These are phyloP conservation scores for Sebastes diaconus DNA, from an alignment of 2,797 vertebrate genomes.

Conservation along the genomic window DNA sequence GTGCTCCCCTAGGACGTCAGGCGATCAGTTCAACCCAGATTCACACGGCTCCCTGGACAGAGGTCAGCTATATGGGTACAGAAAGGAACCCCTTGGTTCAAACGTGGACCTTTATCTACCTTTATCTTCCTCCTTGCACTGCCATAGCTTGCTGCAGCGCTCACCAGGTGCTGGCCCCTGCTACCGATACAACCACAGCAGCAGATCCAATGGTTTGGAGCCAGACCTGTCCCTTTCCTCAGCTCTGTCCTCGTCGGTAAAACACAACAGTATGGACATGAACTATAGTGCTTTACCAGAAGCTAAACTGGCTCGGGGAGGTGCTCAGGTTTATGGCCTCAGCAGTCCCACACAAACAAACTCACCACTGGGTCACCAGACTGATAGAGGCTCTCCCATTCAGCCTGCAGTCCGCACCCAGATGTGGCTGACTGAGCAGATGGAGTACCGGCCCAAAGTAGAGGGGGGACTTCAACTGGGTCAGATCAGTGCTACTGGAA, in stretches of 20 bases:
- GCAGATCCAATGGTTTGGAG: slow-evolving; percentile 60
- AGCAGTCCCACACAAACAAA: slow-evolving; percentile 79
- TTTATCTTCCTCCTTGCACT: slow-evolving; percentile 71
- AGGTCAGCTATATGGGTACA: slow-evolving; percentile 72
- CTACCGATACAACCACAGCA: slow-evolving; percentile 84
- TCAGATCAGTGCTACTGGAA: neutral
- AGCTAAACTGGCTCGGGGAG: slow-evolving; percentile 70
- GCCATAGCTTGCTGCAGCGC: slow-evolving; percentile 74
- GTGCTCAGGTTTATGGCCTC: slow-evolving; percentile 48
- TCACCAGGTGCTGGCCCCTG: slow-evolving; percentile 82
- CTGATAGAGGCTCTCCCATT: slow-evolving; percentile 85
- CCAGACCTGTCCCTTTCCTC: slow-evolving; percentile 69
- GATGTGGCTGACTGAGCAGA: slow-evolving; percentile 96
- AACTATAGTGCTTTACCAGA: slow-evolving; percentile 89
- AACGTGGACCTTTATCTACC: slow-evolving; percentile 73
- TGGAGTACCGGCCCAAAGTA: slow-evolving; percentile 83
- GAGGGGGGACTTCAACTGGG: slow-evolving; percentile 49
- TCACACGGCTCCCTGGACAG: slow-evolving; percentile 82
- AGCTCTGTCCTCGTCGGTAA: slow-evolving; percentile 77
- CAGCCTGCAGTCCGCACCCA: slow-evolving; percentile 92
- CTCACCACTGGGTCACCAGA: slow-evolving; percentile 79
- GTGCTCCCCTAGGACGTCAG: slow-evolving; percentile 58
- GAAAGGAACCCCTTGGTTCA: slow-evolving; percentile 79
- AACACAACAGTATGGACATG: slow-evolving; percentile 88
- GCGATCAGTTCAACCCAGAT: slow-evolving; percentile 62